These are phyloP conservation scores for Merluccius polli DNA, from an alignment of 2,797 vertebrate species.

Conservation along the genomic window DNA sequence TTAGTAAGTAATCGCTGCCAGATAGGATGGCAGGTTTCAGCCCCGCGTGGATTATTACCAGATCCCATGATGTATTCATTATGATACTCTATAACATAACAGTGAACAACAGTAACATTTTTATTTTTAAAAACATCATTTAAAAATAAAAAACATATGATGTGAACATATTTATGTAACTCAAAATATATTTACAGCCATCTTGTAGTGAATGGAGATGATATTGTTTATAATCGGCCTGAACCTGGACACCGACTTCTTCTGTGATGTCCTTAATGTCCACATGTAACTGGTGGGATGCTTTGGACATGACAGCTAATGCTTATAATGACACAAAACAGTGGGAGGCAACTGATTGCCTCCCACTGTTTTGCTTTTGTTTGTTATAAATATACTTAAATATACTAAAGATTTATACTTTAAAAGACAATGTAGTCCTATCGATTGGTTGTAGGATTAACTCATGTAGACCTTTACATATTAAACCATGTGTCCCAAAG, in stretches of 20 bases:
- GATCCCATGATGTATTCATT: constrained; percentile 10
- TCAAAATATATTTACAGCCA: too few relatives aligned
- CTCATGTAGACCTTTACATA: too few relatives aligned
- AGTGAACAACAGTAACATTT: not conserved
- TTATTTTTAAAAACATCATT: too few relatives aligned
- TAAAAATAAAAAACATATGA: too few relatives aligned
- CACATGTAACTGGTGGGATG: not conserved
- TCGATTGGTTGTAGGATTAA: too few relatives aligned
- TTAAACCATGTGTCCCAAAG: too few relatives aligned
- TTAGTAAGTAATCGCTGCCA: constrained; percentile 32
- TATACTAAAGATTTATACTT: too few relatives aligned
- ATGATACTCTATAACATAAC: not conserved
- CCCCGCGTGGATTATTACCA: constrained; percentile 31
- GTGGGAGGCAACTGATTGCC: too few relatives aligned
- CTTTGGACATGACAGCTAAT: too few relatives aligned
- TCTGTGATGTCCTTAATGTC: not conserved
- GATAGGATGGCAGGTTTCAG: constrained; percentile 32
- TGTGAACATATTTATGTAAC: not conserved
- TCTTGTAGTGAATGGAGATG: not conserved
- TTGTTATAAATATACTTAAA: too few relatives aligned
- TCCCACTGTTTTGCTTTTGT: too few relatives aligned
- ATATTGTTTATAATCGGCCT: not conserved
- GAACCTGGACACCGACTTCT: not conserved
- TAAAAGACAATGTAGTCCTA: too few relatives aligned
- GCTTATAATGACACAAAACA: not conserved